A percentile compares a stretch with the other conserved stretches of the same genome.
Evolutionary conservation across 2,797 vertebrate genomes (phyloP).

Genomic region (Pygocentrus nattereri): DNA sequence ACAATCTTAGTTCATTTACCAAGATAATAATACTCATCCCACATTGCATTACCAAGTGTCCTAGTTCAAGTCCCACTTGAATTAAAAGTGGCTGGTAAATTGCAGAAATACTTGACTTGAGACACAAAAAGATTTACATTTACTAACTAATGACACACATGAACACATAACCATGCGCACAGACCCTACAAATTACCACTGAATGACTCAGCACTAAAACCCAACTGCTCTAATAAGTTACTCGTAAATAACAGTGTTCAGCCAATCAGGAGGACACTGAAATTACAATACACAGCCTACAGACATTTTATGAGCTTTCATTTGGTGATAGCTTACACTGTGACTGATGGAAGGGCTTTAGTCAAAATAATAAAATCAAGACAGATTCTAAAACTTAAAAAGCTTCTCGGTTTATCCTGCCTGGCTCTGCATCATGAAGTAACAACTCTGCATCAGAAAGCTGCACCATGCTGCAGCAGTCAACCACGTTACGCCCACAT

Average conservation of each 20-base stretch:
- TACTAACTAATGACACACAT: not conserved
- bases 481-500: not conserved
- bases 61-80: not conserved
- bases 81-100: not conserved
- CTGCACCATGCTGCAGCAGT: not conserved
- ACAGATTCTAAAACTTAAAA: not conserved
- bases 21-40: not conserved
- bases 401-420: not conserved
- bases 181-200: not conserved
- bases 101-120: too few relatives aligned
- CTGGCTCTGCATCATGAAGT: not conserved
- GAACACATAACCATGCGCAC: not conserved
- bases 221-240: not conserved
- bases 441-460: not conserved
- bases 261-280: not conserved
- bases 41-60: not conserved
- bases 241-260: not conserved
- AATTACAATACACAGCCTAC: not conserved
- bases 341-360: not conserved
- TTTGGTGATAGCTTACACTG: not conserved
- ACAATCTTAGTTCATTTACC: too few relatives aligned
- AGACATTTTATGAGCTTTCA: not conserved
- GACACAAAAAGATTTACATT: too few relatives aligned
- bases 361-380: not conserved
- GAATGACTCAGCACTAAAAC: conserved; percentile 9